Conservation (phyloP, 2,797 vertebrate species). For the Rallus crepitans region DNA sequence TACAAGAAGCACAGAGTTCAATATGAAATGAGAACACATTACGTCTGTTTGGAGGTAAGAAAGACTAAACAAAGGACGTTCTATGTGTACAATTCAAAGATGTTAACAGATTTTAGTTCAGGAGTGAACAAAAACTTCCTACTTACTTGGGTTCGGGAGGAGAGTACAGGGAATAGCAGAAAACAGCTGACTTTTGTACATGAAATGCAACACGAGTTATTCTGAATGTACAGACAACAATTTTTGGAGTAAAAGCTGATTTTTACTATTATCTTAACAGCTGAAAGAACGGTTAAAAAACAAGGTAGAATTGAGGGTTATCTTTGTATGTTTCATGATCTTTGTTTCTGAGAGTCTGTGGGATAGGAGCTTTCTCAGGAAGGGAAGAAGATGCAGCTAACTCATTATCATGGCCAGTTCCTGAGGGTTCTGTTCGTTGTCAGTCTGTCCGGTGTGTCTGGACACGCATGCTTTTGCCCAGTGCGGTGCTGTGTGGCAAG, state of each 20-base stretch:
- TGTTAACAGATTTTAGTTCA: background rate
- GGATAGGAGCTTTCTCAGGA: background rate
- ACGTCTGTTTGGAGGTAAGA: conserved; percentile 87
- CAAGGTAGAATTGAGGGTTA: background rate
- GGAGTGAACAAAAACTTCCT: background rate
- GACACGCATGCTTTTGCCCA: background rate
- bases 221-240: background rate
- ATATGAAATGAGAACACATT: conserved; percentile 98
- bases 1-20: conserved; percentile 98
- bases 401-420: background rate
- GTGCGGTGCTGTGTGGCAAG: background rate
- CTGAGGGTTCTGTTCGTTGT: background rate
- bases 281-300: background rate
- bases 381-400: background rate
- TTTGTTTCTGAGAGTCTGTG: background rate
- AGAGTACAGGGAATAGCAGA: background rate
- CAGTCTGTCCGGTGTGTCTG: background rate
- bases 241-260: background rate
- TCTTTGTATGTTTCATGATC: background rate
- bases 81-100: background rate
- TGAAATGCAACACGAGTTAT: background rate
- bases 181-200: background rate
- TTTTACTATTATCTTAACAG: background rate
- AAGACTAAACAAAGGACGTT: background rate
- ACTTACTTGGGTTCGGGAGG: background rate